These are phyloP conservation scores for Caradrina clavipalpis DNA, from an alignment of 2,888 invertebrate genomes.

Conservation along the genomic window DNA sequence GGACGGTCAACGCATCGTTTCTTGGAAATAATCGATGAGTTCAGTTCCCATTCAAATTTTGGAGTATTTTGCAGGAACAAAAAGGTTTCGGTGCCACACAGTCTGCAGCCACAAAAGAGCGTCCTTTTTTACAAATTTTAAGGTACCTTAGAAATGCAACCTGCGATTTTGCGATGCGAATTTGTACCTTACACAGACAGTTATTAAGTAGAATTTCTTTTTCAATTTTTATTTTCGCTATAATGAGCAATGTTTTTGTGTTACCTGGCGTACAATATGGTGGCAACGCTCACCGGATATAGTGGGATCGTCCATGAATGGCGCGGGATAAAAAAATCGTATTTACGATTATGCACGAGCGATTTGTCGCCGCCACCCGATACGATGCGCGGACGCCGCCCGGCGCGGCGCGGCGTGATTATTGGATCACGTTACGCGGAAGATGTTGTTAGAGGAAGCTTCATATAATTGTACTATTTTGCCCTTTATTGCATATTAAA, in stretches of 20 bases:
- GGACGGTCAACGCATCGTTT: constrained; percentile 73
- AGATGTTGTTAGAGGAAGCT: constrained; percentile 74
- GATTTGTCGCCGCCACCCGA: constrained; percentile 88
- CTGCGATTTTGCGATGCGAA: constrained; percentile 67
- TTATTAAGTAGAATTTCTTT: constrained; percentile 69
- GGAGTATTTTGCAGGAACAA: constrained; percentile 83
- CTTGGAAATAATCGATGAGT: constrained; percentile 81
- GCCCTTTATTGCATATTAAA: constrained; percentile 58
- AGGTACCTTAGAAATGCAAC: constrained; percentile 86
- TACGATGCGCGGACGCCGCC: constrained; percentile 78
- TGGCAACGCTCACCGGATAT: constrained; percentile 84
- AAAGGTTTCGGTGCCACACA: constrained; percentile 87
- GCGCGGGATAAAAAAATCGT: constrained; percentile 80
- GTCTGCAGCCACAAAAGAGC: constrained; percentile 88
- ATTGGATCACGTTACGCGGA: constrained; percentile 85
- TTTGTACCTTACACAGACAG: constrained; percentile 68
- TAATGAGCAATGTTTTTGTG: constrained; percentile 84
- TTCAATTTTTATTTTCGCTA: constrained; percentile 65
- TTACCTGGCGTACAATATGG: constrained; percentile 84
- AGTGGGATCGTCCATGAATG: constrained; percentile 80
- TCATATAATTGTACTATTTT: constrained; percentile 60
- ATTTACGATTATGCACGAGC: constrained; percentile 90
- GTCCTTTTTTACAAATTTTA: constrained; percentile 80
- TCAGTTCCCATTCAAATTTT: constrained; percentile 75
- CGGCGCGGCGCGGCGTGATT: constrained; percentile 75